Evolutionary conservation across 2,888 invertebrate genomes (phyloP), one percentile per base, ranked within the genome.

Genomic region (Bellardia pandia): DNA sequence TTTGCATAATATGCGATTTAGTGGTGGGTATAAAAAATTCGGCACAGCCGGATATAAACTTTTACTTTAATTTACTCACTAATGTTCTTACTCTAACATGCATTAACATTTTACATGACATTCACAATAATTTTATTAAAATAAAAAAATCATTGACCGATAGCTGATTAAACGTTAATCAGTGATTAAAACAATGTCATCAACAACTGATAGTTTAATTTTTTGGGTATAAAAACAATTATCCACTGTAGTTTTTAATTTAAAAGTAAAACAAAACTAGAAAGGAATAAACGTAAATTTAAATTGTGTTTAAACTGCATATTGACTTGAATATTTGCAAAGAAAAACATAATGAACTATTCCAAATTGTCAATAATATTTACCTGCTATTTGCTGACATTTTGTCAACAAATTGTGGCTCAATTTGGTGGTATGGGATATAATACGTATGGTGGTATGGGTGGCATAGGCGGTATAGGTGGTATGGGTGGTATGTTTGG

Each of bases 381-480:
- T 1, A 37, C 16, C 16, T 72, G 16, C 58, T 66, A 14, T 13
- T 14, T 82, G 9, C 2, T 71, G n/a, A 33, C 71, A 11, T 71
- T 37, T 33, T n/a, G n/a, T 6, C 51, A 66, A 62, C 33, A 45
- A 37, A 69, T 48, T 8, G 2, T n/a, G n/a, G 85, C 86, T 0
- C 88, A 89, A 72, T 85, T 60, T 14, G 79, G 83, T 51, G 86
- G 75, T 8, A 53, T 71, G 14, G 75, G 71, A 40, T 85, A 78
- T 40, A 68, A 77, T 69, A 81, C 87, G 23, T 87, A 86, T 23
- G 72, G 60, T 33, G 45, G 53, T n/a, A 51, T 60, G 7, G 48
- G 45, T 2, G 45, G 45, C 2, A 45, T 45, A 1, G 11, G 2
- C 3, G 51, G 51, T n/a, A 45, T 45, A 11, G 45, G 64, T 37